These are phyloP conservation scores for Graptemys geographica DNA, from an alignment of 2,797 vertebrate species.

Conservation along the genomic window DNA sequence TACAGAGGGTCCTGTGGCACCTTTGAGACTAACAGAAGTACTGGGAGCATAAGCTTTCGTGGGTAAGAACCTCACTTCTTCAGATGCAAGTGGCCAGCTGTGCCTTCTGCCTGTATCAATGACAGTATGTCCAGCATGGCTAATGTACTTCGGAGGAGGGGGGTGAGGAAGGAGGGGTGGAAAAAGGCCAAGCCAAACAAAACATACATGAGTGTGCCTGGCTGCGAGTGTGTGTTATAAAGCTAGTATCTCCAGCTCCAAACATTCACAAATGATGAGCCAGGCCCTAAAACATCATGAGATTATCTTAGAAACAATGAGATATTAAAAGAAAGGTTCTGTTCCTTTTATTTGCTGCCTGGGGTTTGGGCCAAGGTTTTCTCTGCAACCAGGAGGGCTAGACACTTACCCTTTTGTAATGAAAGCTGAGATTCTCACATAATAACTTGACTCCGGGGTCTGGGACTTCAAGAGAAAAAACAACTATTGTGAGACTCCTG, in stretches of 20 bases:
- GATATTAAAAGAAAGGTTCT: neutral
- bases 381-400: rapidly evolving
- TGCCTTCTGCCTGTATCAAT: rapidly evolving
- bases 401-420: conserved; percentile 34
- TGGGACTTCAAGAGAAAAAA: conserved; percentile 46
- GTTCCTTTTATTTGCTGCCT: neutral
- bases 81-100: neutral
- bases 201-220: neutral
- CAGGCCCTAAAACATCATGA: neutral
- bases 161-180: rapidly evolving
- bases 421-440: conserved; percentile 32
- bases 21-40: too few relatives aligned
- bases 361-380: neutral
- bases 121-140: too few relatives aligned
- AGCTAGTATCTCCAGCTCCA: neutral
- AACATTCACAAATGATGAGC: neutral
- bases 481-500: conserved; percentile 41
- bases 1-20: too few relatives aligned
- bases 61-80: too few relatives aligned
- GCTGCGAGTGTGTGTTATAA: neutral
- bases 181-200: neutral
- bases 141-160: rapidly evolving
- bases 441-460: conserved; percentile 59
- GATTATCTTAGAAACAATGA: neutral
- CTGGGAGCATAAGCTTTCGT: too few relatives aligned